A percentile compares a stretch with the other conserved stretches of the same genome.
These are phyloP conservation scores for Andrena trimmerana DNA, from an alignment of 2,888 invertebrate species.

Conservation along the genomic window DNA sequence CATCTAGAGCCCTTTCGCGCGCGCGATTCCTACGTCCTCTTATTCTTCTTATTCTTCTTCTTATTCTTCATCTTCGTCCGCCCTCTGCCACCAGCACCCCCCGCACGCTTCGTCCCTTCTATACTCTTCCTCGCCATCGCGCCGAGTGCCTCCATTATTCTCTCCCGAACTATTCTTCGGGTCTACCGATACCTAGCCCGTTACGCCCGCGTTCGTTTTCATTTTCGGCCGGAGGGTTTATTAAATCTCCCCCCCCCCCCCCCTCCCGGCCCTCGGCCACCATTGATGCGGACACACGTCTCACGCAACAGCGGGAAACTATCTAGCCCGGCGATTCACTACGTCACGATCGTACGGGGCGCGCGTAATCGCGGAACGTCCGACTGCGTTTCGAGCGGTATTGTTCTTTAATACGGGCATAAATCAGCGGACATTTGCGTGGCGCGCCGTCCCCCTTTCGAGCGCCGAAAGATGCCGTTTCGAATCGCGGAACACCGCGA, in stretches of 20 bases:
- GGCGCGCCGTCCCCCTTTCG: neutral
- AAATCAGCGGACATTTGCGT: constrained; percentile 51
- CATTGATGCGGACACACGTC: constrained; percentile 6
- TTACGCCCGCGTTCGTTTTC: constrained; percentile 46
- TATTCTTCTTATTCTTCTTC: neutral
- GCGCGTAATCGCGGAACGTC: constrained; percentile 26
- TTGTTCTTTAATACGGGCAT: constrained; percentile 37
- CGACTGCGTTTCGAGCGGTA: constrained; percentile 2
- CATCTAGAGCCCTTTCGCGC: constrained; percentile 74
- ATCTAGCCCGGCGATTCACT: neutral
- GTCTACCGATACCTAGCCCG: constrained; percentile 28
- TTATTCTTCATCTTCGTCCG: neutral
- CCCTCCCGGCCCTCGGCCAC: too few species aligned
- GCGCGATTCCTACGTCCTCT: constrained; percentile 54
- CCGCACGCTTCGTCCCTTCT: neutral
- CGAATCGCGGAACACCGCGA: constrained; percentile 38
- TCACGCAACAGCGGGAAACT: constrained; percentile 9
- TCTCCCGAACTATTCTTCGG: constrained; percentile 44
- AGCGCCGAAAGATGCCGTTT: constrained; percentile 23
- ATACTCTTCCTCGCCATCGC: constrained; percentile 38
- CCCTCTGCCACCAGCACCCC: neutral
- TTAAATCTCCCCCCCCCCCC: constrained; percentile 38
- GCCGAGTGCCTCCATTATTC: constrained; percentile 49
- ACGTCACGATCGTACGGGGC: neutral
- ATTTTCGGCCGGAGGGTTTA: constrained; percentile 43